A percentile compares a stretch with the other conserved stretches of the same genome.
Evolutionary conservation across 2,797 vertebrate genomes (phyloP).

Genomic region (Manis crassicaudata): DNA sequence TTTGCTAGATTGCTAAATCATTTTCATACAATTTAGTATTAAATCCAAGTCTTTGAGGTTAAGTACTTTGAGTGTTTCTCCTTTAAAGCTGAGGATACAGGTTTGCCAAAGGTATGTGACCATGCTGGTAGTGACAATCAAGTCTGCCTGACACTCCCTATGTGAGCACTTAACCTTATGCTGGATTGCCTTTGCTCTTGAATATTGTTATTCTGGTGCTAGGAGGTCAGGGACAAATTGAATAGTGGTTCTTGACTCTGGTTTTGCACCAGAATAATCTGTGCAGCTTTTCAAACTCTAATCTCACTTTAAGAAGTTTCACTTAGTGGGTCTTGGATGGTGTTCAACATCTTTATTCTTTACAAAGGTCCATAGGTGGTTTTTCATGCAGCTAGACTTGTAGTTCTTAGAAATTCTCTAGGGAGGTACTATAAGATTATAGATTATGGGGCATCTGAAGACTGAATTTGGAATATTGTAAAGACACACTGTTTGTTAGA

Average conservation of each 20-base stretch:
- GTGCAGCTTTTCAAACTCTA: background rate
- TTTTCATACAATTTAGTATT: conserved; percentile 10
- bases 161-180: background rate
- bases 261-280: background rate
- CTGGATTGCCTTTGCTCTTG: conserved; percentile 48
- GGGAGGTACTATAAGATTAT: conserved; percentile 25
- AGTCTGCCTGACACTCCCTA: background rate
- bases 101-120: background rate
- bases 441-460: conserved; percentile 28
- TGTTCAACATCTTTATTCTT: conserved; percentile 41
- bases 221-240: background rate
- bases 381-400: conserved; percentile 6
- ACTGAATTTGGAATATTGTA: conserved; percentile 49
- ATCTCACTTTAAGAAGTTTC: conserved; percentile 28
- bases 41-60: background rate
- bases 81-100: conserved; percentile 24
- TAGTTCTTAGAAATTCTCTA: conserved; percentile 29
- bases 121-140: background rate
- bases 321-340: conserved; percentile 10
- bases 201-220: conserved; percentile 18
- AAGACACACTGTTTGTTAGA: conserved; percentile 22
- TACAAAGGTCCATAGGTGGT: background rate
- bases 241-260: conserved; percentile 43
- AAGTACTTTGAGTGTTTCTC: background rate
- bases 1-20: conserved; percentile 3